A percentile compares a stretch with the other conserved stretches of the same genome.
These are phyloP conservation scores for Sinocyclocheilus maitianheensis DNA, from an alignment of 2,113 vertebrate genomes.

Conservation along the genomic window DNA sequence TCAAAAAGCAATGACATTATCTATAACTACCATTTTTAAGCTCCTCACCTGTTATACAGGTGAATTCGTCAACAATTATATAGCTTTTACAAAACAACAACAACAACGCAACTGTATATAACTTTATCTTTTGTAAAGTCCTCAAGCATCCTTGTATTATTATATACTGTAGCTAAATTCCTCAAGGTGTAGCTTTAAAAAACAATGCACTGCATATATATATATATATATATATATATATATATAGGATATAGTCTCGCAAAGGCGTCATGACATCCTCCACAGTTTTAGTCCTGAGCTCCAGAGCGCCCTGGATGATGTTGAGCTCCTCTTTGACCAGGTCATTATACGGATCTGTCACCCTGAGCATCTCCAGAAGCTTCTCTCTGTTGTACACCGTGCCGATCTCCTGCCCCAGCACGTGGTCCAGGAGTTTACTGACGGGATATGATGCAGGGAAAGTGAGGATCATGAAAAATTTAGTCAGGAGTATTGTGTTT, in stretches of 20 bases:
- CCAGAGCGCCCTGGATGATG: slow-evolving; percentile 60
- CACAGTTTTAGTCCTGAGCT: slow-evolving; percentile 61
- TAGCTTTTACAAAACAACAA: too few relatives aligned
- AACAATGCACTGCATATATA: background rate
- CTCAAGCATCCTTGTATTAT: background rate
- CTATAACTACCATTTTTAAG: too few relatives aligned
- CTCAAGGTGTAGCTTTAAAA: background rate
- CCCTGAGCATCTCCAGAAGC: slow-evolving; percentile 60
- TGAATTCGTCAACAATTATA: too few relatives aligned
- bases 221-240: too few relatives aligned
- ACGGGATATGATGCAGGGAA: slow-evolving; percentile 59
- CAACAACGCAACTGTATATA: too few relatives aligned
- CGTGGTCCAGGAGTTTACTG: slow-evolving; percentile 59
- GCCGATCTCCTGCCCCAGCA: slow-evolving; percentile 58
- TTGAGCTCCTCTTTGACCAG: slow-evolving; percentile 61
- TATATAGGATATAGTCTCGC: slow-evolving; percentile 42
- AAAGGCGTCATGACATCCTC: slow-evolving; percentile 61
- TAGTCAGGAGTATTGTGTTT: slow-evolving; percentile 58
- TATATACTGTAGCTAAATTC: background rate
- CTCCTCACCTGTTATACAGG: too few relatives aligned
- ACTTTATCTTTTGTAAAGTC: too few relatives aligned
- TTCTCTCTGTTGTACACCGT: slow-evolving; percentile 61
- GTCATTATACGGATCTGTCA: slow-evolving; percentile 61
- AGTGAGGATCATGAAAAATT: slow-evolving; percentile 62
- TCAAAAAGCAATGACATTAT: too few relatives aligned